Evolutionary conservation across 2,888 invertebrate species (phyloP).

Genomic region (Watsonalla cultraria): DNA sequence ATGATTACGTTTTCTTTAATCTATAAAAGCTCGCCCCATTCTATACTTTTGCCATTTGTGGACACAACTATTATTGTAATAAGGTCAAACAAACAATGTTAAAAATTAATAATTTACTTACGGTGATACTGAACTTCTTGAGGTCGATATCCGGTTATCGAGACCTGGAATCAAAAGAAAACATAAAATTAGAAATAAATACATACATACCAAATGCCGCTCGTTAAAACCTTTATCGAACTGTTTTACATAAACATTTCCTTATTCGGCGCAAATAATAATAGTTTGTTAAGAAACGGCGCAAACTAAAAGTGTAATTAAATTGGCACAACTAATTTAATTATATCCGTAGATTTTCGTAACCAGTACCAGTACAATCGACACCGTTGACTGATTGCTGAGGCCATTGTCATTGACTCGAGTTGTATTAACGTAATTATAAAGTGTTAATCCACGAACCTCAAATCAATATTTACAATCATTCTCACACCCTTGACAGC

Average conservation of each 20-base stretch:
- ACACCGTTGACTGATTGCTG: neutral
- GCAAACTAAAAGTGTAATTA: neutral
- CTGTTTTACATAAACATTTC: neutral
- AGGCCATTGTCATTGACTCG: no score
- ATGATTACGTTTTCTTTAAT: no score
- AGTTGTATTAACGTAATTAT: no score
- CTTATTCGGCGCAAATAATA: neutral
- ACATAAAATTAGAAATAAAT: conserved; percentile 8
- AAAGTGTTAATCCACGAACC: no score
- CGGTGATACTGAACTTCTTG: conserved; percentile 68
- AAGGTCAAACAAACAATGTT: no score
- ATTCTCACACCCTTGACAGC: no score
- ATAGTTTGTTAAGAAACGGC: neutral
- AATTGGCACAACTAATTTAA: neutral
- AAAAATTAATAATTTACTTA: conserved; percentile 56
- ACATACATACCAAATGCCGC: neutral
- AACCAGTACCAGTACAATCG: neutral
- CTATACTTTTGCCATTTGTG: no score
- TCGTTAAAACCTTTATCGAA: neutral
- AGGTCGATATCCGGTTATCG: conserved; percentile 73
- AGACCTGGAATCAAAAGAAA: conserved; percentile 57
- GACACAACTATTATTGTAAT: no score
- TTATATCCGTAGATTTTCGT: neutral
- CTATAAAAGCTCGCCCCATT: no score
- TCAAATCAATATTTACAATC: no score